Base-by-base conservation (phyloP, 2,797 vertebrate genomes). In the Poeciliopsis presidionis region DNA sequence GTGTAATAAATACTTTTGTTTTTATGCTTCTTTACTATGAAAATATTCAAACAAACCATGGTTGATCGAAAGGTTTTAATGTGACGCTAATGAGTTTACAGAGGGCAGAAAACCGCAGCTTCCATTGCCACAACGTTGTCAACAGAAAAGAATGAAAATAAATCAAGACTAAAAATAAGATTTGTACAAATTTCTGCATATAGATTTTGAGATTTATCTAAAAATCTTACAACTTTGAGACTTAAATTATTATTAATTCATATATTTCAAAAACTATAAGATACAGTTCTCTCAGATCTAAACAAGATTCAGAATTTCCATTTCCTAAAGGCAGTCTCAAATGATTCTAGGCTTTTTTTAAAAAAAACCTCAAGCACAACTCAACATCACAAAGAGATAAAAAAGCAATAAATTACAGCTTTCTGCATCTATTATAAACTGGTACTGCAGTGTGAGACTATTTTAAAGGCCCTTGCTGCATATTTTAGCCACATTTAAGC, bases 401-500 rank as follows among this genome's bases (percentile, higher is more conserved):
- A 61, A 61, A 61, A 61, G 59, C 39, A 47, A 25, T 45, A 16
- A 28, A 2, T 41, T 71, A 51, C 28, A 72, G 39, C 73, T 77
- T 14, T 59, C 28, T 81, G 45, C 30, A 22, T 59, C 75, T 25
- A 51, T 55, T 61, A 36, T 71, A 81, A 57, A 80, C 61, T 69
- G 36, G 39, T 69, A 13, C 46, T 73, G 22, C 33, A 75, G 47
- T 51, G 51, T 18, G 75, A 79, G 57, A 18, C 4, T 69, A 22
- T 84, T 82, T 77, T 75, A 46, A 72, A 36, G 65, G 61, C 16
- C 22, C 81, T 59, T 41, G 39, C n/a, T 36, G 1, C 53, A 75
- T 59, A 47, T 46, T 47, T 47, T 28, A 57, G 25, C 8, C 69
- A 57, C 28, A 82, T 81, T 79, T 86, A 74, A 79, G 72, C 11